phyloP scores from a whole-genome alignment of 1,140 invertebrate species.

The Procambarus virginalis region DNA sequence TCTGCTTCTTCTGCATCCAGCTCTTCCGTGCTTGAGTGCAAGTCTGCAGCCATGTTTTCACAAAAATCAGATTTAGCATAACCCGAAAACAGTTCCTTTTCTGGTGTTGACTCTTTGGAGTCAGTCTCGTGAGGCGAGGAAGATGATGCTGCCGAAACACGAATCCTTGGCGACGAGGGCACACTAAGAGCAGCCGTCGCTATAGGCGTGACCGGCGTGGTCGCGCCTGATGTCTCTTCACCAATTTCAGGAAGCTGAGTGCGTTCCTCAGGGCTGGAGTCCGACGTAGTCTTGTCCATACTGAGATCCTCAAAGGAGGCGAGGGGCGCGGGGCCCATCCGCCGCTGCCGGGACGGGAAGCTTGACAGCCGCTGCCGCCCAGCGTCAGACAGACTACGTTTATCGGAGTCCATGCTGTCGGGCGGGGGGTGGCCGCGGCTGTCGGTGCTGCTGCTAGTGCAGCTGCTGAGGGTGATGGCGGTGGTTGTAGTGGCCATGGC shows the following conservation, averaged over 20 bases:
- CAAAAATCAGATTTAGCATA: constrained; percentile 77
- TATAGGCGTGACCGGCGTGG: constrained; percentile 69
- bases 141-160: constrained; percentile 73
- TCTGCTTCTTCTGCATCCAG: constrained; percentile 73
- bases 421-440: constrained; percentile 42
- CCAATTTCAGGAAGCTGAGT: constrained; percentile 65
- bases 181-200: constrained; percentile 77
- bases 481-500: constrained; percentile 45
- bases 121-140: constrained; percentile 85
- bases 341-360: constrained; percentile 73
- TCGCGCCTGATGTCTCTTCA: constrained; percentile 68
- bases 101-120: constrained; percentile 86
- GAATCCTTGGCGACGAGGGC: constrained; percentile 90
- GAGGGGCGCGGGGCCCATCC: constrained; percentile 91
- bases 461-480: constrained; percentile 38
- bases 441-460: constrained; percentile 50
- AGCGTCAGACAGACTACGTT: constrained; percentile 65
- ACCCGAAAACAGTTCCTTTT: constrained; percentile 81
- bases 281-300: constrained; percentile 71
- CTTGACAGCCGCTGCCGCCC: constrained; percentile 68
- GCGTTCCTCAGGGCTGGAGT: constrained; percentile 67
- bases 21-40: constrained; percentile 83
- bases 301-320: constrained; percentile 92
- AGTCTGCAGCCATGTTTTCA: constrained; percentile 86
- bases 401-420: constrained; percentile 37